These are phyloP conservation scores for Megalops cyprinoides DNA, from an alignment of 2,797 vertebrate species.

Conservation along the genomic window DNA sequence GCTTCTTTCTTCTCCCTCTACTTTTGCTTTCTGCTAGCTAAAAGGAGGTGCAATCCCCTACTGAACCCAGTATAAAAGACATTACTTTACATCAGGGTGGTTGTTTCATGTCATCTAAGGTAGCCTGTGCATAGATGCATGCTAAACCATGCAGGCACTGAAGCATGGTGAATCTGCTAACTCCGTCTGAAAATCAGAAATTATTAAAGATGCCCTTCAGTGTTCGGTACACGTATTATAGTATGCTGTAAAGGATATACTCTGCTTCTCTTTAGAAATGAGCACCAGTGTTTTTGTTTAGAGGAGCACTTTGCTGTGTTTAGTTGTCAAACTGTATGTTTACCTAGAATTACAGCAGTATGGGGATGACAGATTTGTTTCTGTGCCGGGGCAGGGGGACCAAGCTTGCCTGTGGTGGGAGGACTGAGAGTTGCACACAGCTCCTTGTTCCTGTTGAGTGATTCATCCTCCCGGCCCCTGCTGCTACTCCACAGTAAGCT, in stretches of 20 bases:
- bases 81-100: not conserved
- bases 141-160: not conserved
- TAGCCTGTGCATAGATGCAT: conserved; percentile 22
- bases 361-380: conserved; percentile 34
- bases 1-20: not conserved
- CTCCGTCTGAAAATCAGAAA: conserved; percentile 39
- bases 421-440: conserved; percentile 18
- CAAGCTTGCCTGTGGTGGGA: not conserved
- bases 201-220: conserved; percentile 44
- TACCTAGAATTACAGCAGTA: conserved; percentile 32
- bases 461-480: not conserved
- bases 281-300: conserved; percentile 31
- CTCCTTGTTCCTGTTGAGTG: not conserved
- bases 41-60: not conserved
- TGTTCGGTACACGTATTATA: conserved; percentile 26
- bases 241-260: conserved; percentile 29
- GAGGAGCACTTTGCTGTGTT: conserved; percentile 33
- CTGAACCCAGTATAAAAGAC: too few relatives aligned
- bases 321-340: conserved; percentile 30
- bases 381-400: not conserved
- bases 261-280: conserved; percentile 24
- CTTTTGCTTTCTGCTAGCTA: not conserved
- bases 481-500: conserved; percentile 23
- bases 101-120: conserved; percentile 14
- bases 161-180: conserved; percentile 31